Evolutionary conservation across 2,113 vertebrate genomes (phyloP).

Genomic region (Conger conger): DNA sequence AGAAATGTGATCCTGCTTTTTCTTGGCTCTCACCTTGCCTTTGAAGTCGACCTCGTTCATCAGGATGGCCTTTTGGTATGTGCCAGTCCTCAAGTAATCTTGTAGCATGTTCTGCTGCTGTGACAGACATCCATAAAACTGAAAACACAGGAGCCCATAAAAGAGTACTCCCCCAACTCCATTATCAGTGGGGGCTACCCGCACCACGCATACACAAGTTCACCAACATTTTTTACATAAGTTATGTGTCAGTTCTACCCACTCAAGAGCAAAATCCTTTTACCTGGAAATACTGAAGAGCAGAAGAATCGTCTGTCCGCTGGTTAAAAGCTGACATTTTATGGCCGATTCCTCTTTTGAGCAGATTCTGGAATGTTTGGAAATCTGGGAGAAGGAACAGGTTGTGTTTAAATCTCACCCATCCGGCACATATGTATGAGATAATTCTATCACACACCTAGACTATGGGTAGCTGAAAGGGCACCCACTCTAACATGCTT

Average conservation of each 20-base stretch:
- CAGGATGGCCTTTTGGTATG: slow-evolving; percentile 74
- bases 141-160: slow-evolving; percentile 21
- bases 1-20: not conserved
- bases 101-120: slow-evolving; percentile 77
- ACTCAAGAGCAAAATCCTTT: not conserved
- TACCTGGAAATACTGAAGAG: slow-evolving; percentile 69
- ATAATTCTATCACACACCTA: not conserved
- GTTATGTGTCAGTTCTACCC: not conserved
- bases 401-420: not conserved
- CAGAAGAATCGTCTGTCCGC: slow-evolving; percentile 55
- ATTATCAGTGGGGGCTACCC: not conserved
- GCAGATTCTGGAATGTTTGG: slow-evolving; percentile 54
- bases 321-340: slow-evolving; percentile 51
- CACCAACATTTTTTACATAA: not conserved
- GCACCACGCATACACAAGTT: not conserved
- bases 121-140: slow-evolving; percentile 75
- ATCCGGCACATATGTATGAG: not conserved
- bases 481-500: not conserved
- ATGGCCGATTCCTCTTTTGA: slow-evolving; percentile 42
- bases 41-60: slow-evolving; percentile 75
- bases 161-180: not conserved
- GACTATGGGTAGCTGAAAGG: not conserved
- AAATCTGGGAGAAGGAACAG: slow-evolving; percentile 54
- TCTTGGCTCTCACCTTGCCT: slow-evolving; percentile 67
- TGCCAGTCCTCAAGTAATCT: slow-evolving; percentile 73